Percentiles rank a stretch among this genome's conserved stretches.
Evolutionary conservation across 92 coral and sea anemone genomes (phyloP).

Genomic region (Porites cylindrica): DNA sequence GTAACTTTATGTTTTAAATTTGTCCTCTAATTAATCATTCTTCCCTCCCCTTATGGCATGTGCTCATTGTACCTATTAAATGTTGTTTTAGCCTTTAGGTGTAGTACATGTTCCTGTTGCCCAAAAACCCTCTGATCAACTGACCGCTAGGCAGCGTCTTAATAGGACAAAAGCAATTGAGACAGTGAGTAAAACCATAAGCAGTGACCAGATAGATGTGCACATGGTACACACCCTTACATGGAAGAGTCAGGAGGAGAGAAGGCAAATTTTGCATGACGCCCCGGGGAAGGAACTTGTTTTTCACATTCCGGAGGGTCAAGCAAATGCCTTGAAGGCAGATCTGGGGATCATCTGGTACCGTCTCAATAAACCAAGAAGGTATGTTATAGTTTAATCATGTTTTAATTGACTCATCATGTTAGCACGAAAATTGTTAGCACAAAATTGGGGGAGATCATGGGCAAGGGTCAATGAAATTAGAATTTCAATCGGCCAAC

Average conservation of each 20-base stretch:
- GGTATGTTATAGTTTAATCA: neutral
- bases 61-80: neutral
- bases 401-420: too few relatives aligned
- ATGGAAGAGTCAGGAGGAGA: constrained; percentile 14
- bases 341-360: neutral
- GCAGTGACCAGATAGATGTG: constrained; percentile 34
- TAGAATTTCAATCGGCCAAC: neutral
- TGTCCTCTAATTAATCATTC: neutral
- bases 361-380: neutral
- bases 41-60: neutral
- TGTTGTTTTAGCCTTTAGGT: neutral
- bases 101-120: neutral
- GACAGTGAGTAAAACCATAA: constrained; percentile 23
- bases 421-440: neutral
- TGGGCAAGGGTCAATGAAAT: neutral
- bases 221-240: constrained; percentile 13
- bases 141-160: neutral
- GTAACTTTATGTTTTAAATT: neutral
- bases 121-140: neutral
- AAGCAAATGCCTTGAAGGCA: neutral
- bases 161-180: neutral
- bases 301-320: constrained; percentile 11
- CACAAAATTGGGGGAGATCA: neutral
- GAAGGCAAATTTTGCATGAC: constrained; percentile 26
- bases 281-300: constrained; percentile 17